Percentiles rank a stretch among this genome's conserved stretches.
Evolutionary conservation across 2,888 invertebrate species (phyloP).

Genomic region (Metacarcinus magister): DNA sequence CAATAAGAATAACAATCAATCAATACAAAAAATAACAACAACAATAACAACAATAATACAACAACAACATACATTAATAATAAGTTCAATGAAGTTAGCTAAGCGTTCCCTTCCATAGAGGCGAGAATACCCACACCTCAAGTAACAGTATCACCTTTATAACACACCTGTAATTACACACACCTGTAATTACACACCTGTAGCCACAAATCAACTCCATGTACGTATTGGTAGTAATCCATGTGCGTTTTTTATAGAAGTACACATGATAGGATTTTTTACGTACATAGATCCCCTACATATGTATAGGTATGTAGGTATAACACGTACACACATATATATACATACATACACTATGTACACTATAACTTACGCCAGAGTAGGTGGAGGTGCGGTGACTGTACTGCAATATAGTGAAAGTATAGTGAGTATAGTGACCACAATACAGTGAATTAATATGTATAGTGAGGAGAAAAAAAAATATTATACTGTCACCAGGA

Average conservation of each 20-base stretch:
- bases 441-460: not conserved
- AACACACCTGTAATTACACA: not conserved
- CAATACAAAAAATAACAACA: not conserved
- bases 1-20: not conserved
- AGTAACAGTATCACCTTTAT: not conserved
- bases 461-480: not conserved
- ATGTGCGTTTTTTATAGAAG: not conserved
- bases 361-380: slow-evolving; percentile 68
- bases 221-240: not conserved
- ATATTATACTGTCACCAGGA: not conserved
- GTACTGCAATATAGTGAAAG: slow-evolving; percentile 63
- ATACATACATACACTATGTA: not conserved
- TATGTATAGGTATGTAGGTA: not conserved
- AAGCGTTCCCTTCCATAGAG: no score
- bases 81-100: not conserved
- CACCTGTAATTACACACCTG: no score
- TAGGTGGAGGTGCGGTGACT: slow-evolving; percentile 67
- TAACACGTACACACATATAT: slow-evolving; percentile 48
- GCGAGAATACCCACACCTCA: no score
- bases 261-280: not conserved
- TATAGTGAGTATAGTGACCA: not conserved
- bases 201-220: not conserved
- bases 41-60: no score
- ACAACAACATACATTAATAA: no score
- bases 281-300: no score